These are phyloP conservation scores for Phalanger gymnotis DNA, from an alignment of 2,797 vertebrate species.

Conservation along the genomic window DNA sequence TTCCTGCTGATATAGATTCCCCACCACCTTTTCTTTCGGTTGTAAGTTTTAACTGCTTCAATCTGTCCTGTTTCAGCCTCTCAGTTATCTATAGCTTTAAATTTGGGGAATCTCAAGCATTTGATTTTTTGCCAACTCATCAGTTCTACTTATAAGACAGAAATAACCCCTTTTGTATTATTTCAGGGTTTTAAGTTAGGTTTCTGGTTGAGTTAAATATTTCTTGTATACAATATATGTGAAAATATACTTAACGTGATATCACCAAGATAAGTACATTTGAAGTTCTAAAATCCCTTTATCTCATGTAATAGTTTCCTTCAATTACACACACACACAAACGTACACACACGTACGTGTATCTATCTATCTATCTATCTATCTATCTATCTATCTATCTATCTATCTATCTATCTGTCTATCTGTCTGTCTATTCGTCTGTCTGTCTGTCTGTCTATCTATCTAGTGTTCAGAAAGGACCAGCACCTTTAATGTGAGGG, in stretches of 20 bases:
- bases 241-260: not conserved
- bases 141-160: not conserved
- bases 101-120: not conserved
- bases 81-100: not conserved
- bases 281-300: constrained; percentile 5
- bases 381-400: too few relatives aligned
- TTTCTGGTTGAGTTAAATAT: constrained; percentile 27
- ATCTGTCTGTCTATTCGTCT: too few relatives aligned
- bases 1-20: not conserved
- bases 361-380: too few relatives aligned
- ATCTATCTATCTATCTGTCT: too few relatives aligned
- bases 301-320: not conserved
- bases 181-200: not conserved
- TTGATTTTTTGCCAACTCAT: not conserved
- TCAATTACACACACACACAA: not conserved
- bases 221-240: not conserved
- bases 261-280: not conserved
- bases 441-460: too few relatives aligned
- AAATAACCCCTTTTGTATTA: not conserved
- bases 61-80: not conserved
- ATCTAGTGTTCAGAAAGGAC: too few relatives aligned
- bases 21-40: too few relatives aligned
- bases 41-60: not conserved
- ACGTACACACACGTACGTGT: too few relatives aligned
- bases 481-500: too few relatives aligned